phyloP scores from a whole-genome alignment of 2,113 vertebrate species.

The Fulmarus glacialis region DNA sequence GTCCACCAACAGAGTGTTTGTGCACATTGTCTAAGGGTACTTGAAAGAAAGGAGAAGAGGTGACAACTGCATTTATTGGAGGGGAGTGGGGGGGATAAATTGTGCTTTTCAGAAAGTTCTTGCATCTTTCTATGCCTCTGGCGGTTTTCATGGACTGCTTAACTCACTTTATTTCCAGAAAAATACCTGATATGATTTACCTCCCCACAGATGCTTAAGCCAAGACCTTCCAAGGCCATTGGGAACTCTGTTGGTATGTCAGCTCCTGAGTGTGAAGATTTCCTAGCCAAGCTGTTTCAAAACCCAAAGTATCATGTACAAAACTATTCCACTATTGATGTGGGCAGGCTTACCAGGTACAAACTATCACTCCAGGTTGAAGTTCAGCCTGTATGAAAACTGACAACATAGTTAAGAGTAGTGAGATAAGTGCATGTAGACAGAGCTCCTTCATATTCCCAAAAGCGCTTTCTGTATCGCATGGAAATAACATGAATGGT shows the following conservation, averaged over 20 bases:
- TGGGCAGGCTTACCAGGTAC: background rate
- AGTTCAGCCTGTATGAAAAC: background rate
- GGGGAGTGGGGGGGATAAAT: fast-evolving
- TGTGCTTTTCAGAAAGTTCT: background rate
- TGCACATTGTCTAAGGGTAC: background rate
- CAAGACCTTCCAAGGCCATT: background rate
- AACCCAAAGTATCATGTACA: background rate
- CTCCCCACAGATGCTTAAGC: background rate
- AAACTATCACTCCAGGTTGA: background rate
- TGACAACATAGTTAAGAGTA: background rate
- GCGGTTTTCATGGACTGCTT: background rate
- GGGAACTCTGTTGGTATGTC: background rate
- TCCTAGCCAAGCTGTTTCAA: background rate
- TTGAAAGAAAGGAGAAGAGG: background rate
- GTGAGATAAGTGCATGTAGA: background rate
- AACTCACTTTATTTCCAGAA: background rate
- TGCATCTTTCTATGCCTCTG: background rate
- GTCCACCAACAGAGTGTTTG: background rate
- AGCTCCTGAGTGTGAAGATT: background rate
- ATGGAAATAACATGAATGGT: background rate
- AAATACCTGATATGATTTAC: background rate
- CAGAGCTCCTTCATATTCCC: background rate
- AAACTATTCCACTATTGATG: background rate
- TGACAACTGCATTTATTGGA: background rate
- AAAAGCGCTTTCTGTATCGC: background rate